These are phyloP conservation scores for Drosophila subquinaria DNA, from an alignment of 2,888 invertebrate genomes.

Conservation along the genomic window DNA sequence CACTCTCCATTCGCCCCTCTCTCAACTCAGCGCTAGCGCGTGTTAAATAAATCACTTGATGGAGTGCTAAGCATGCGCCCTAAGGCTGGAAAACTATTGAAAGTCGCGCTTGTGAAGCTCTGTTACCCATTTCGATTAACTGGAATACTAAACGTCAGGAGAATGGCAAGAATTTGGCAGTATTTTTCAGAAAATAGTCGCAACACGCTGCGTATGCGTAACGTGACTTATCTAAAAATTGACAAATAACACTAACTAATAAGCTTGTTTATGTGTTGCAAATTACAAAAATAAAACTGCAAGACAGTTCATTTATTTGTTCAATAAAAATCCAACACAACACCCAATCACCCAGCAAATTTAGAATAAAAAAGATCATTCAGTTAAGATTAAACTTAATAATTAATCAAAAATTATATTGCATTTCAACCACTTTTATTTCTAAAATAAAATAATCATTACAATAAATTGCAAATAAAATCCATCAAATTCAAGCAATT, in stretches of 20 bases:
- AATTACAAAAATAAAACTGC: not conserved
- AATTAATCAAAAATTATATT: not conserved
- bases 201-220: constrained; percentile 32
- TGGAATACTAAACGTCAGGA: constrained; percentile 2
- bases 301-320: not conserved
- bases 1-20: constrained; percentile 19
- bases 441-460: too few relatives aligned
- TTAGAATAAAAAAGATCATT: too few relatives aligned
- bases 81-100: constrained; percentile 49
- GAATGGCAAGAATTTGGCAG: constrained; percentile 21
- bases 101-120: constrained; percentile 21
- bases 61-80: constrained; percentile 71
- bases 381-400: not conserved
- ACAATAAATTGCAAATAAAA: not conserved
- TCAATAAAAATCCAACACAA: not conserved
- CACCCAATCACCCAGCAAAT: too few relatives aligned
- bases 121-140: constrained; percentile 29
- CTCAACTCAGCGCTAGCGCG: constrained; percentile 34
- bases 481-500: not conserved
- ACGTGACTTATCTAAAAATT: constrained; percentile 5
- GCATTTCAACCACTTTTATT: not conserved
- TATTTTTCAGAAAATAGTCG: not conserved
- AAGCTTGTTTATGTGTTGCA: not conserved
- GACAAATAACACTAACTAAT: too few relatives aligned
- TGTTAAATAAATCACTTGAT: constrained; percentile 80